phyloP scores from a whole-genome alignment of 2,113 vertebrate genomes.

The Cololabis saira region DNA sequence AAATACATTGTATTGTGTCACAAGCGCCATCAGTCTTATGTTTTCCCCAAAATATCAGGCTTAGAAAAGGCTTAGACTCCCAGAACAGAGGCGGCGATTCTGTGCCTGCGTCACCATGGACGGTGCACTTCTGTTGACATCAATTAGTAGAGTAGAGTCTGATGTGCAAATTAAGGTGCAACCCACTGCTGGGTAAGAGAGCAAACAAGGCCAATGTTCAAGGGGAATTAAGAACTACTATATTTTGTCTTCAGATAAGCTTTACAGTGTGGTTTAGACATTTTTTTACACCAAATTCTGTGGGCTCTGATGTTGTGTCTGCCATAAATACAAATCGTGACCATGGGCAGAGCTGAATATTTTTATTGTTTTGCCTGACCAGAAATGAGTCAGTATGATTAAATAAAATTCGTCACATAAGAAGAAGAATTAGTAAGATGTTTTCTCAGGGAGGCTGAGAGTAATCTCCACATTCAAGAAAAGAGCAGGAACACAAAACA shows the following conservation, averaged over 20 bases:
- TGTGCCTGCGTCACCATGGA: slow-evolving; percentile 43
- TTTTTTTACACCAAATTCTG: no score
- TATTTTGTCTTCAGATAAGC: neutral
- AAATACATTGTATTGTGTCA: no score
- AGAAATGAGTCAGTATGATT: neutral
- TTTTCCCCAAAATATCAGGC: no score
- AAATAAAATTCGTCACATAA: neutral
- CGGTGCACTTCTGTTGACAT: slow-evolving; percentile 46
- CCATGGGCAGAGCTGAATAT: no score
- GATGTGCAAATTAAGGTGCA: slow-evolving; percentile 49
- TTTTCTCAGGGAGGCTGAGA: slow-evolving; percentile 8
- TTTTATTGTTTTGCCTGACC: no score
- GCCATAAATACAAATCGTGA: no score
- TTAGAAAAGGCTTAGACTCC: slow-evolving; percentile 15
- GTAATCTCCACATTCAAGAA: neutral
- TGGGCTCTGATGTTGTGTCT: no score
- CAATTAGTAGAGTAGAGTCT: slow-evolving; percentile 47
- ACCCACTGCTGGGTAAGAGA: slow-evolving; percentile 31
- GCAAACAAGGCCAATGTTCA: slow-evolving; percentile 33
- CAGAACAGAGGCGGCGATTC: slow-evolving; percentile 33
- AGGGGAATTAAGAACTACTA: slow-evolving; percentile 3
- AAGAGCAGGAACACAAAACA: neutral
- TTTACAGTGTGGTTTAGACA: neutral
- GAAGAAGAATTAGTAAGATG: slow-evolving; percentile 1
- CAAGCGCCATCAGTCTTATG: no score